Base-by-base conservation (phyloP, 2,113 vertebrate species). In the Lycaon pictus region DNA sequence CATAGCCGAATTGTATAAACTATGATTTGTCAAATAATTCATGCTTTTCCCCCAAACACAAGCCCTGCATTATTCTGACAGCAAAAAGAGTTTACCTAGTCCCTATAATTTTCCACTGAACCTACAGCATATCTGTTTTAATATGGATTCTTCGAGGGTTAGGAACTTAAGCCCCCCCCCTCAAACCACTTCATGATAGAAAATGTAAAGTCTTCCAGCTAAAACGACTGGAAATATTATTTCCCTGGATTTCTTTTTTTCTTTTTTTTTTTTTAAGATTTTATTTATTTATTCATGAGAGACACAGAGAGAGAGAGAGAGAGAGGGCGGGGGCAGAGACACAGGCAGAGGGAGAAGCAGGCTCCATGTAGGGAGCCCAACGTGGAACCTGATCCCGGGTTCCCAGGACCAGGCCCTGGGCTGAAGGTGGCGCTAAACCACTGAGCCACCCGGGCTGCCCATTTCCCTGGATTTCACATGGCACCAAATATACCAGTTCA, bases 21-120 rank as follows among this genome's bases (percentile, higher is more conserved):
- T 93, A 88, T 97, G 88, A 97, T 98, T 97, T 97, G 84, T 93
- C 94, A 85, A 98, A 96, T 88, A 97, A 97, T 86, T 86, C 63
- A 74, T 96, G 84, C 71, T 95, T 98, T 97, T 85, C 2, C 77
- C 43, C 74, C 80, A 92, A 93, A 96, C 43, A 76, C 60, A 94
- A 96, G 53, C 29, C 81, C 83, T 96, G 55, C 65, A 94, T 97
- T 97, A 96, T 93, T 96, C 90, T 96, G 92, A 93, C 60, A 97
- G 58, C n/a, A 96, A 89, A 72, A 92, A 62, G 25, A 56, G 55
- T 90, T 77, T 92, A 67, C n/a, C 55, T 95, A 88, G 82, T 72
- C 65, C 55, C 90, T 97, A 20, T 93, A 95, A 97, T 97, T 97
- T 98, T 69, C 84, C 60, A 83, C 67, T 65, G 71, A 94, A 93